phyloP scores from a whole-genome alignment of 2,797 vertebrate genomes.

The Oreochromis mossambicus region DNA sequence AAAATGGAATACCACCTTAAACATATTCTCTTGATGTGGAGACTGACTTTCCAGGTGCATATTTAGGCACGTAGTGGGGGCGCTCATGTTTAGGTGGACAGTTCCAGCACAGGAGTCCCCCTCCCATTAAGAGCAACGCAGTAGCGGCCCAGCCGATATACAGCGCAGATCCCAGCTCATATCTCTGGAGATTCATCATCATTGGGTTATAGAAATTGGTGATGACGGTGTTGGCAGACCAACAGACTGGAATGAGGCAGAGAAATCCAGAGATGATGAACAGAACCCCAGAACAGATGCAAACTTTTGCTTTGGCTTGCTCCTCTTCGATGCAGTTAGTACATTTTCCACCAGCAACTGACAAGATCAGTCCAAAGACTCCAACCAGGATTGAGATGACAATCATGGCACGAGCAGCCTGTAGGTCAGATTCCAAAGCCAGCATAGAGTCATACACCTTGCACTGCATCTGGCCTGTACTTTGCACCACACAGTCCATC shows the following conservation, averaged over 20 bases:
- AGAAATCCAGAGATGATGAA: conserved; percentile 76
- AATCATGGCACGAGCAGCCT: conserved; percentile 75
- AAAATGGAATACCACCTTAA: not conserved
- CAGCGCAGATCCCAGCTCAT: conserved; percentile 86
- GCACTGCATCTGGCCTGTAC: conserved; percentile 81
- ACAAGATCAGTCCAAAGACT: conserved; percentile 63
- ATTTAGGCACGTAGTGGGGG: conserved; percentile 60
- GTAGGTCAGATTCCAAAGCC: conserved; percentile 73
- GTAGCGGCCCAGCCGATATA: conserved; percentile 90
- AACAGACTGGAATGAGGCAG: conserved; percentile 75
- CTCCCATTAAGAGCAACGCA: conserved; percentile 80
- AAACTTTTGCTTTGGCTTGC: conserved; percentile 68
- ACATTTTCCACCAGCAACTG: conserved; percentile 78
- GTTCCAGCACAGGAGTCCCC: conserved; percentile 83
- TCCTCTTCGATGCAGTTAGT: conserved; percentile 79
- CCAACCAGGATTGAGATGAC: conserved; percentile 74
- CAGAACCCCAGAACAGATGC: conserved; percentile 70
- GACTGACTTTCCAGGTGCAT: conserved; percentile 45
- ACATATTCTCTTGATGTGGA: conserved; percentile 69
- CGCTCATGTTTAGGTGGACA: conserved; percentile 65
- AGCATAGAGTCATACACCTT: conserved; percentile 81
- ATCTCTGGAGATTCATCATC: conserved; percentile 66
- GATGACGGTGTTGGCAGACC: conserved; percentile 77
- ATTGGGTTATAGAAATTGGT: conserved; percentile 79
- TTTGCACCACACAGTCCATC: conserved; percentile 83